Base-by-base conservation (phyloP, 1,140 invertebrate species). In the Trichonephila clavata region DNA sequence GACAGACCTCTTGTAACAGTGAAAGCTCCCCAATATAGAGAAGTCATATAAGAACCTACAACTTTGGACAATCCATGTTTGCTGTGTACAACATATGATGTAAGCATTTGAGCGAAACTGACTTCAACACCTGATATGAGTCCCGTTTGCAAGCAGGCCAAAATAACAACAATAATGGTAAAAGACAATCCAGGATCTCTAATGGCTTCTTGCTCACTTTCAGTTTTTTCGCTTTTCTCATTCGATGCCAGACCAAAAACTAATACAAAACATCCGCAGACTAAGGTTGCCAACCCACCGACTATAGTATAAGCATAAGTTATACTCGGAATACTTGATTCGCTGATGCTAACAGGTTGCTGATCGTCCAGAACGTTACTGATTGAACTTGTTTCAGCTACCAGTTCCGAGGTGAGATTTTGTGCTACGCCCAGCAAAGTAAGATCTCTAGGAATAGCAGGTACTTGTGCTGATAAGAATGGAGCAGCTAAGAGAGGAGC, bases 1-100 rank as follows among this genome's bases (percentile, higher is more conserved):
- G 95, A 95, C 14, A 96, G 90, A 77, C 96, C 96, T 59, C 96
- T 94, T 1, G 95, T 95, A 27, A 95, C 94, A 24, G 96, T 96
- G 27, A 96, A 95, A 2, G 95, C 95, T 7, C 96, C 96, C 96
- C 96, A 97, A 92, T 96, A 96, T 14, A 96, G 94, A n/a, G 96
- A 95, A 14, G 96, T 95, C 59, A 96, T 94, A 86, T 95, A 95
- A 3, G 96, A 95, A 18, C 96, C 96, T 50, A 95, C 94, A 13
- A 95, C 90, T 94, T 96, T 96, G 8, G 95, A 94, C 94, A 96
- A 95, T 13, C 94, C 50, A 27, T 95, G 94, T 87, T 95, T 94
- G 27, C 95, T 94, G n/a, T 95, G 93, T 43, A 96, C 95, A 24
- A 95, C 95, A 95, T 96, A 96, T 21, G 95, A 95, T 63, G 96